These are phyloP conservation scores for Hyperopisus bebe DNA, from an alignment of 2,113 vertebrate genomes.

Conservation along the genomic window DNA sequence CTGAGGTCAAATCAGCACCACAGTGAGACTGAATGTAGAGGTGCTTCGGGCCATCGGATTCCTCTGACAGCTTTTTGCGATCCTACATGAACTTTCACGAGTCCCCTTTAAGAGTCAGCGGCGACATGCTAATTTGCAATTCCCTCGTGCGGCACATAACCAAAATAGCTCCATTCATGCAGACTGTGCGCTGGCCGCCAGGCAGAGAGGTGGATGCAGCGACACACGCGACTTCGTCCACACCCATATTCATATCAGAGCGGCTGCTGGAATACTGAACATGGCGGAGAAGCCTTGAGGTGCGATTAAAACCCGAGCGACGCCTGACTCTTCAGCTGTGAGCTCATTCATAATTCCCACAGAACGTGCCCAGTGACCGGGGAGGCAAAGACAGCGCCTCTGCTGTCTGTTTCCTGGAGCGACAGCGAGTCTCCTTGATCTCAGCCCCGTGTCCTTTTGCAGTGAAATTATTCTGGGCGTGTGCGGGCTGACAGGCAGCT, in stretches of 20 bases:
- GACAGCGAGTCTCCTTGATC: conserved; percentile 6
- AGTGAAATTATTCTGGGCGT: background rate
- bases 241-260: conserved; percentile 4
- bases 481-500: background rate
- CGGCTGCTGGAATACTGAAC: background rate
- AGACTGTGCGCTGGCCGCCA: background rate
- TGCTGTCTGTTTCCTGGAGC: background rate
- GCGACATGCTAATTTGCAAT: conserved; percentile 11
- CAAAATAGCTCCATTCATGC: conserved; percentile 16
- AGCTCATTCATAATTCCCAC: conserved; percentile 23
- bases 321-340: conserved; percentile 13
- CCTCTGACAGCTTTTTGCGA: background rate
- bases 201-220: background rate
- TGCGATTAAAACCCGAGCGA: background rate
- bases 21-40: background rate
- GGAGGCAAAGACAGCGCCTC: background rate
- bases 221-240: background rate
- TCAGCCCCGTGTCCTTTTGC: conserved; percentile 8
- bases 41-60: background rate
- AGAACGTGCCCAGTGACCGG: background rate
- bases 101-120: conserved; percentile 1
- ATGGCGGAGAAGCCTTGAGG: background rate
- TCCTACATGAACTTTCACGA: background rate
- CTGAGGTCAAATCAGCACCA: background rate
- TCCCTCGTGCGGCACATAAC: background rate